Evolutionary conservation across 1,140 invertebrate genomes (phyloP).

Genomic region (Drosophila repletoides): DNA sequence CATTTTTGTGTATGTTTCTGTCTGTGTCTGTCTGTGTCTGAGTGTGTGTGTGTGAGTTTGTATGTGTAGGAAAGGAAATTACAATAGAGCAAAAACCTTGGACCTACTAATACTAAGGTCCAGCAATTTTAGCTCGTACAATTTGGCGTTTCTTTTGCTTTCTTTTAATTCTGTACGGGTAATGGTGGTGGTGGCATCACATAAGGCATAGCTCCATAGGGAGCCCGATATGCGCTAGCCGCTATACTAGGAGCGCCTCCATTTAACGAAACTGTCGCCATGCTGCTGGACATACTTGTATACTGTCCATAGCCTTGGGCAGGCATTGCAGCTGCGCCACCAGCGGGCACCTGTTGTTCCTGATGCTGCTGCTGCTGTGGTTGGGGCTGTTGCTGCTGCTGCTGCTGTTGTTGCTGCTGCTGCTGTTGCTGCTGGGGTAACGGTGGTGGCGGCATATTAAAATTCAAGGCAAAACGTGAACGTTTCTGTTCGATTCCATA

Average conservation of each 20-base stretch:
- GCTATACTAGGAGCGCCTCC: conserved; percentile 57
- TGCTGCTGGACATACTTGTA: conserved; percentile 62
- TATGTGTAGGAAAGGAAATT: conserved; percentile 52
- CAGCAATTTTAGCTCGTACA: conserved; percentile 26
- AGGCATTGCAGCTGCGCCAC: conserved; percentile 22
- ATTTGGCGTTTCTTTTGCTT: conserved; percentile 40
- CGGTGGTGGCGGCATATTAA: conserved; percentile 65
- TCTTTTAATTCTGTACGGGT: conserved; percentile 81
- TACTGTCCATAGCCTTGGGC: conserved; percentile 62
- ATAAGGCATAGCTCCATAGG: conserved; percentile 68
- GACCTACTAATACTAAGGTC: conserved; percentile 49
- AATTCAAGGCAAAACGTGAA: conserved; percentile 64
- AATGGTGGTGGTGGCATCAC: conserved; percentile 79
- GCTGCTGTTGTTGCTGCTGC: conserved; percentile 28
- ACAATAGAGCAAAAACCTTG: conserved; percentile 53
- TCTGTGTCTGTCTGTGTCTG: conserved; percentile 24
- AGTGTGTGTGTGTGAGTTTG: conserved; percentile 12
- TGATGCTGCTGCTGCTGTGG: not conserved
- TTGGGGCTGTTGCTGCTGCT: conserved; percentile 18
- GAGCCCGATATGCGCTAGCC: conserved; percentile 41
- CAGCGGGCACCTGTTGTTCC: conserved; percentile 14
- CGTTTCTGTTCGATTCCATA: conserved; percentile 67
- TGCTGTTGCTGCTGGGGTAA: conserved; percentile 51
- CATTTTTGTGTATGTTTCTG: conserved; percentile 1
- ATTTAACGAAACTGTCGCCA: conserved; percentile 67